Evolutionary conservation across 64 coral and sea anemone genomes (phyloP).

Genomic region (Porites australiensis): DNA sequence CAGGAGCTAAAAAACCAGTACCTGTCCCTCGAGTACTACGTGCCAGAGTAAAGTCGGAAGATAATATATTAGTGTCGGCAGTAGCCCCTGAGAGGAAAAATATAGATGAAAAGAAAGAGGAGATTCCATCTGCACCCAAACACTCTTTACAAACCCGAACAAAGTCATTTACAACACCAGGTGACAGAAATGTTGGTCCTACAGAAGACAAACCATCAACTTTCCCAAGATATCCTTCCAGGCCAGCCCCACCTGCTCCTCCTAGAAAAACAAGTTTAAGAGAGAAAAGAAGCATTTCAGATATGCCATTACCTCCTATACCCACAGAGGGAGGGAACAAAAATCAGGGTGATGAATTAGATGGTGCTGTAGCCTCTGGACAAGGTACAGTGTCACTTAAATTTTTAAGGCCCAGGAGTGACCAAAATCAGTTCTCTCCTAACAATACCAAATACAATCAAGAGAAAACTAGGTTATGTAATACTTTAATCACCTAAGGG

Average conservation of each 20-base stretch:
- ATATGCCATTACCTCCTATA: slow-evolving; percentile 12
- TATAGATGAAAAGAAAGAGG: neutral
- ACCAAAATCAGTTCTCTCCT: too few relatives aligned
- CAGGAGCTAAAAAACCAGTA: slow-evolving; percentile 13
- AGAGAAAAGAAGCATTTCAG: neutral
- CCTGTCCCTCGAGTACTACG: slow-evolving; percentile 5
- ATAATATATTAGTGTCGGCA: neutral
- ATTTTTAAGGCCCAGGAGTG: neutral
- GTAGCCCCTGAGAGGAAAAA: neutral
- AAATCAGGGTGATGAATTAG: neutral
- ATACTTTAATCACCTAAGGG: too few relatives aligned
- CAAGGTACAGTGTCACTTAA: neutral
- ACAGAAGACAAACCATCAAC: slow-evolving; percentile 9
- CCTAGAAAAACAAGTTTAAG: slow-evolving; percentile 4
- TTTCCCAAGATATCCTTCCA: neutral
- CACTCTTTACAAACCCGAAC: neutral
- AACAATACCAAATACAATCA: too few relatives aligned
- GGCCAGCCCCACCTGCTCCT: neutral
- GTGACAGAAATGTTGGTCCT: neutral
- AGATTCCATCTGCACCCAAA: neutral
- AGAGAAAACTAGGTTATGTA: too few relatives aligned
- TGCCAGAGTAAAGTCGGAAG: neutral
- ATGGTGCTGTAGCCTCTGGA: neutral
- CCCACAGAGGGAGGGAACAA: neutral
- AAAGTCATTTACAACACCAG: slow-evolving; percentile 36